Evolutionary conservation across 2,113 vertebrate genomes (phyloP).

Genomic region (Paratilapia polleni): DNA sequence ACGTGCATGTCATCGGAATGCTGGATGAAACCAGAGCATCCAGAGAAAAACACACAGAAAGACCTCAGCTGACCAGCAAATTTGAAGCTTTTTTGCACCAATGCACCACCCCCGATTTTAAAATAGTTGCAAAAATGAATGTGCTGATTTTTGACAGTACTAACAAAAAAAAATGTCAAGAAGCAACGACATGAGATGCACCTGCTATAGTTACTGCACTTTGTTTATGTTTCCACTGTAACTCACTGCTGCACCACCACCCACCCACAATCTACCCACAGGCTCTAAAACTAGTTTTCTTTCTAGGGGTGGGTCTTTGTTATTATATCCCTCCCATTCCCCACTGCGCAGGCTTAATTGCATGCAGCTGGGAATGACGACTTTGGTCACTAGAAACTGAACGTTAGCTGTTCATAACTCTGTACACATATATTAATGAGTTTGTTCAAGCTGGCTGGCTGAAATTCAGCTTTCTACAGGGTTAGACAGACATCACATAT

Average conservation of each 20-base stretch:
- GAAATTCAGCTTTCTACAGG: slow-evolving; percentile 16
- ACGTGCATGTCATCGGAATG: too few relatives aligned
- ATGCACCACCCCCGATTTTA: neutral
- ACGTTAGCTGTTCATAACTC: slow-evolving; percentile 17
- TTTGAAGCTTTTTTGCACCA: neutral
- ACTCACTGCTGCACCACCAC: neutral
- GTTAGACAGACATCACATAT: slow-evolving; percentile 10
- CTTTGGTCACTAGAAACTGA: slow-evolving; percentile 13
- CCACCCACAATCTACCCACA: neutral
- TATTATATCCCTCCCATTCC: neutral
- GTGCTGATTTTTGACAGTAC: neutral
- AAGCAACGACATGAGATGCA: neutral
- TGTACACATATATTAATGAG: slow-evolving; percentile 30
- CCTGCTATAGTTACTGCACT: neutral
- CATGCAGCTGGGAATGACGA: slow-evolving; percentile 3
- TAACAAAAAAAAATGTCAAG: neutral
- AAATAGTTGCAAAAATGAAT: too few relatives aligned
- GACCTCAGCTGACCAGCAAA: neutral
- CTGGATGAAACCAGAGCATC: neutral
- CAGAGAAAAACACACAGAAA: neutral
- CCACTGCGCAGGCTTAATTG: slow-evolving; percentile 16
- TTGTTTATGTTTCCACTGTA: neutral
- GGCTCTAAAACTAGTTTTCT: neutral
- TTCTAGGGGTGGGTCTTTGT: slow-evolving; percentile 1
- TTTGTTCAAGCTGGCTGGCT: slow-evolving; percentile 13